Conservation (phyloP, 2,888 invertebrate genomes). For the Lasioglossum leucozonium region DNA sequence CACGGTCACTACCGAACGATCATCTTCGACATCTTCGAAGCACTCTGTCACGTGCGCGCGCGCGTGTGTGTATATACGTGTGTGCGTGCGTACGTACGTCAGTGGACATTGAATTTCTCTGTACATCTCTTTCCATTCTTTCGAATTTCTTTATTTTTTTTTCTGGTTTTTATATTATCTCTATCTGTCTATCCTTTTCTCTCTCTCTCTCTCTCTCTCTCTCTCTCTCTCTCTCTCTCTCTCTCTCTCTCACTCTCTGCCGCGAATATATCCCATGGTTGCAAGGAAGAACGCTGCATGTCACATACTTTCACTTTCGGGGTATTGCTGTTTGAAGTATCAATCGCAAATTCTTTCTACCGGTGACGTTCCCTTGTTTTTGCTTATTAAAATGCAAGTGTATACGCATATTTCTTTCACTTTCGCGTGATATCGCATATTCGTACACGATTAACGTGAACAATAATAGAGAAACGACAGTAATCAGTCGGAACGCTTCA, state of each 20-base stretch:
- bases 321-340: no score
- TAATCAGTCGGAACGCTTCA: no score
- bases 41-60: constrained; percentile 63
- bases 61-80: constrained; percentile 57
- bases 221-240: not conserved
- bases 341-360: no score
- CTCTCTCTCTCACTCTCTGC: not conserved
- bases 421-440: no score
- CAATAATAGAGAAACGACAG: no score
- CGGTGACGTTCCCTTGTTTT: no score
- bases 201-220: not conserved
- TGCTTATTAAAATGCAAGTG: no score
- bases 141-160: constrained; percentile 9
- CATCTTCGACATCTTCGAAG: constrained; percentile 73
- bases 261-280: no score
- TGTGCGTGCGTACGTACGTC: constrained; percentile 62
- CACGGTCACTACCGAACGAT: constrained; percentile 77
- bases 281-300: no score
- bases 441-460: no score
- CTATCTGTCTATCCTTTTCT: not conserved
- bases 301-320: no score
- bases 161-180: constrained; percentile 22
- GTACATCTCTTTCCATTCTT: constrained; percentile 13
- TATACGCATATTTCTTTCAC: no score
- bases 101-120: constrained; percentile 30